phyloP scores from a whole-genome alignment of 2,888 invertebrate genomes.

The Camptogramma bilineatum region DNA sequence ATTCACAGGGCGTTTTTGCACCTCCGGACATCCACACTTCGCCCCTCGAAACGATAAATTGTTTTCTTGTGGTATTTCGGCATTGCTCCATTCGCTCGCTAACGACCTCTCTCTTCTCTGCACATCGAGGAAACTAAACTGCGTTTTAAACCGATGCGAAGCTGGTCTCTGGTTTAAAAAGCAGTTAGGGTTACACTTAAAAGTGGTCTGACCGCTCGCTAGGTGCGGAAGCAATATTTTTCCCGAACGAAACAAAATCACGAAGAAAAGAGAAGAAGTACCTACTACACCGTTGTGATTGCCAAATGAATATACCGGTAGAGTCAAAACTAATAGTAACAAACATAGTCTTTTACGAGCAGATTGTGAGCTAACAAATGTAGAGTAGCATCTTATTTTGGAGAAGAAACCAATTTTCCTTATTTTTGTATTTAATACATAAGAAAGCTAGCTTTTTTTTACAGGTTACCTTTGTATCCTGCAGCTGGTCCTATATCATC shows the following conservation, averaged over 20 bases:
- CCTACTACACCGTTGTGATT: background rate
- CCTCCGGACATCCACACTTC: constrained; percentile 53
- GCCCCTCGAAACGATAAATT: constrained; percentile 68
- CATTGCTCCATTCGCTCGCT: constrained; percentile 45
- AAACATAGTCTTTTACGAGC: background rate
- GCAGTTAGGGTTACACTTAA: constrained; percentile 7
- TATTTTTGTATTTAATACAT: background rate
- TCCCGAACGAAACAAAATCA: background rate
- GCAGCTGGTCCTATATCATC: background rate
- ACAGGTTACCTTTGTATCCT: background rate
- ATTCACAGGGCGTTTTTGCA: constrained; percentile 79
- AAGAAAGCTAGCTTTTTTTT: background rate
- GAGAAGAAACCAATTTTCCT: background rate
- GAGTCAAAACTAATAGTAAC: background rate
- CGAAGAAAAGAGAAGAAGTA: background rate
- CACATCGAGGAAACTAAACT: constrained; percentile 32
- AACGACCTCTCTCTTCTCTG: constrained; percentile 52
- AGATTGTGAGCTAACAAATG: background rate
- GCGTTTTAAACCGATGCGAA: constrained; percentile 25
- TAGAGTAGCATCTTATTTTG: background rate
- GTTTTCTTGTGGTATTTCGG: constrained; percentile 69
- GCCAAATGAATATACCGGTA: background rate
- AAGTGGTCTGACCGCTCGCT: constrained; percentile 3
- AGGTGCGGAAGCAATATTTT: background rate
- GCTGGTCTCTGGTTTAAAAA: constrained; percentile 6